Evolutionary conservation across 2,888 invertebrate genomes (phyloP), one percentile per base, ranked within the genome.

Genomic region (Pelosia muscerda): DNA sequence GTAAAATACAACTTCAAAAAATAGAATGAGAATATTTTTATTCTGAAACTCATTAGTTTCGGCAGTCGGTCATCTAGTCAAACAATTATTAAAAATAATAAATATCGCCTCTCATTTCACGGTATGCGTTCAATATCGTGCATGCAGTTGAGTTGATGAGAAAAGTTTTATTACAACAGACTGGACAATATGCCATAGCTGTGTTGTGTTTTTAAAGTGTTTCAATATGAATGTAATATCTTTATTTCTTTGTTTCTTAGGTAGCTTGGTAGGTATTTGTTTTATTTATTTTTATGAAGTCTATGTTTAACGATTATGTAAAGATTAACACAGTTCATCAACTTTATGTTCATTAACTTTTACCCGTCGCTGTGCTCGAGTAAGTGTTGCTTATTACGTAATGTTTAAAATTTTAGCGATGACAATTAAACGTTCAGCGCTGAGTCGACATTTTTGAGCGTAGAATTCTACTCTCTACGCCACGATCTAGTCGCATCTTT

Each of bases 71-170:
- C 8, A 13, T 34, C n/a, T n/a, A 54, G 31, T 23, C 5, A 56
- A 34, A 56, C 38, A 38, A 63, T 64, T 67, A 61, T 58, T 54
- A 55, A 34, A 58, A 25, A 38, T 25, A 53, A 53, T 31, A 61
- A 49, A 68, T 42, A 22, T 49, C 15, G 57, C 19, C 53, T 61
- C 67, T 68, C 58, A 84, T 85, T 85, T 83, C 84, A 85, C 82
- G 84, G 82, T 79, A 66, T 83, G 84, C 71, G 71, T 79, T 75
- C 76, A 74, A 76, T 81, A 78, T 72, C 68, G n/a, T 59, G 66
- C 31, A 68, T 54, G 22, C 63, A 53, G 49, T 34, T 28, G 49
- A 56, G 65, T 71, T 81, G 73, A 81, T 81, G 72, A 73, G 59
- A 56, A 74, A 78, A 74, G 25, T 80, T 81, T 81, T 75, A 81